phyloP scores from a whole-genome alignment of 2,797 vertebrate species.

The Micromesistius poutassou region DNA sequence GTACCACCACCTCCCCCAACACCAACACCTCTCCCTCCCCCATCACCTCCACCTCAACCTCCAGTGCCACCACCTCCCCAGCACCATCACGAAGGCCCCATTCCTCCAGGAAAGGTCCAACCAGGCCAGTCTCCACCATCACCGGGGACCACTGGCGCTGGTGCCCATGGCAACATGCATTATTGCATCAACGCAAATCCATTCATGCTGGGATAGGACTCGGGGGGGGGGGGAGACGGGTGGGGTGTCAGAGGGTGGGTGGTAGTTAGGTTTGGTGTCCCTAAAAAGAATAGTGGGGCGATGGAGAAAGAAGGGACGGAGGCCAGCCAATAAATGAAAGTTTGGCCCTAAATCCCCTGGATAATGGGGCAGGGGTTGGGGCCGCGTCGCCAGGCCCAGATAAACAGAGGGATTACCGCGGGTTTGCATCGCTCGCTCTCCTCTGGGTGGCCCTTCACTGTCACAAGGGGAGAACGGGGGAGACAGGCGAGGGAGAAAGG shows the following conservation, averaged over 20 bases:
- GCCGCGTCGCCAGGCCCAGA: constrained; percentile 88
- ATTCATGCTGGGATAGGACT: constrained; percentile 81
- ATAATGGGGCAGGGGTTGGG: constrained; percentile 95
- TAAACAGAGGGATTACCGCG: constrained; percentile 98
- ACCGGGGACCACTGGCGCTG: constrained; percentile 56
- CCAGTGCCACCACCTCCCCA: no score
- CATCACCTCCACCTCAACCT: no score
- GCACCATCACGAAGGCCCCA: constrained; percentile 39
- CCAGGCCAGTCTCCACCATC: constrained; percentile 66
- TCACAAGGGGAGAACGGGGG: constrained; percentile 71
- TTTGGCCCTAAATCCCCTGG: constrained; percentile 89
- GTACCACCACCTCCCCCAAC: neutral
- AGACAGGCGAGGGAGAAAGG: constrained; percentile 26
- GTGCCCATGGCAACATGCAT: constrained; percentile 79
- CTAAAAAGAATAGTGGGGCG: constrained; percentile 67
- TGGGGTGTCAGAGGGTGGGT: constrained; percentile 64
- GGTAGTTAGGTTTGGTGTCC: constrained; percentile 60
- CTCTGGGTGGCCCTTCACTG: constrained; percentile 97
- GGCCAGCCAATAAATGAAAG: constrained; percentile 92
- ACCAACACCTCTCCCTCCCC: neutral
- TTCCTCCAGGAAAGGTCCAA: constrained; percentile 55
- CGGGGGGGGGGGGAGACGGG: constrained; percentile 32
- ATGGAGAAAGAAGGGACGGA: constrained; percentile 73
- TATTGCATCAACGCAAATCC: constrained; percentile 88
- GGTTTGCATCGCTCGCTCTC: constrained; percentile 95